A percentile compares a stretch with the other conserved stretches of the same genome.
Conservation (phyloP, 2,888 invertebrate genomes). For the Hydroisotoma schaefferi region DNA sequence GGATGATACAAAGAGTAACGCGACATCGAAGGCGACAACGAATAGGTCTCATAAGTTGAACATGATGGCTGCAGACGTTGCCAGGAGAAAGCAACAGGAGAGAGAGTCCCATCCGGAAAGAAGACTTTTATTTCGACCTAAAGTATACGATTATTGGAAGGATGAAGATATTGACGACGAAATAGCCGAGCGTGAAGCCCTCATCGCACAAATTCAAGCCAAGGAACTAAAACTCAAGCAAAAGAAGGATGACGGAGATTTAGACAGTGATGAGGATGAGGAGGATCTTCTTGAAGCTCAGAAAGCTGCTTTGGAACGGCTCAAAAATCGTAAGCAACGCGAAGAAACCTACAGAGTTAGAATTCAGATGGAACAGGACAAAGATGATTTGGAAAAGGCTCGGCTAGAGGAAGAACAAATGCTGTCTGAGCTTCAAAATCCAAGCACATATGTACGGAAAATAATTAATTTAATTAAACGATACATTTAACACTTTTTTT, state of each 20-base stretch:
- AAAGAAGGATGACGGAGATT: slow-evolving; percentile 4
- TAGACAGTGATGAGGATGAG: not conserved
- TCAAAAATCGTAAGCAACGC: slow-evolving; percentile 22
- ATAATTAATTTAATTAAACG: not conserved
- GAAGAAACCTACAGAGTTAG: slow-evolving; percentile 17
- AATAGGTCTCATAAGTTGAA: too few relatives aligned
- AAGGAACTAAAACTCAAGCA: slow-evolving; percentile 11
- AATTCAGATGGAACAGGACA: slow-evolving; percentile 13
- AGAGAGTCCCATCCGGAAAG: slow-evolving; percentile 1
- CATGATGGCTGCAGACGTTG: too few relatives aligned
- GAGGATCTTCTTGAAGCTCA: slow-evolving; percentile 13
- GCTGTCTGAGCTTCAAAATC: slow-evolving; percentile 27
- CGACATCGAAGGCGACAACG: too few relatives aligned
- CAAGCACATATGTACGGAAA: slow-evolving; percentile 19
- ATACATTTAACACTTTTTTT: not conserved
- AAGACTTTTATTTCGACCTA: slow-evolving; percentile 10
- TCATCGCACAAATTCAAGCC: slow-evolving; percentile 17
- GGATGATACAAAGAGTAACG: too few relatives aligned
- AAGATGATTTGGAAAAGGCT: slow-evolving; percentile 10
- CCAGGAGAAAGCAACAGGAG: not conserved
- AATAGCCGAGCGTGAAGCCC: slow-evolving; percentile 10
- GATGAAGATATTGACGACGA: slow-evolving; percentile 29
- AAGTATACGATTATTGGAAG: slow-evolving; percentile 24
- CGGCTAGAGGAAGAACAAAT: slow-evolving; percentile 18
- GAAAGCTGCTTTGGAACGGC: slow-evolving; percentile 7